Evolutionary conservation across 2,113 vertebrate species (phyloP).

Genomic region (Eonycteris spelaea): DNA sequence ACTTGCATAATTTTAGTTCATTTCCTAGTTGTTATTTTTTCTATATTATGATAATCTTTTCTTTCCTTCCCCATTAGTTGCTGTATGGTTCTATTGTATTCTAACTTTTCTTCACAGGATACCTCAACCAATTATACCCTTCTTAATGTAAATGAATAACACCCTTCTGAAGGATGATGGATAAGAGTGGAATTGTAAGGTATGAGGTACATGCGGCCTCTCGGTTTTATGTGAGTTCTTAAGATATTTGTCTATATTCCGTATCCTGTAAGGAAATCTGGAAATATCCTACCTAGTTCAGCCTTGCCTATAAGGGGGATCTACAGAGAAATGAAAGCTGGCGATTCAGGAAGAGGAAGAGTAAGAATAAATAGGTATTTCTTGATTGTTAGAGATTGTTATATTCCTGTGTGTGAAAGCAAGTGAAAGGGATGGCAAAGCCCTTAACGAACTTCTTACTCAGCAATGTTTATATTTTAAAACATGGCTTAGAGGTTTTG

Average conservation of each 20-base stretch:
- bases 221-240: background rate
- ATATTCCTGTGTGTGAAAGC: background rate
- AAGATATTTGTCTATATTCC: background rate
- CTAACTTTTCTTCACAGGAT: slow-evolving; percentile 13
- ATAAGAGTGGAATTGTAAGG: background rate
- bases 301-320: background rate
- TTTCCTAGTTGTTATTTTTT: background rate
- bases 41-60: background rate
- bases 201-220: background rate
- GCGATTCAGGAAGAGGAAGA: background rate
- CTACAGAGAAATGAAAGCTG: background rate
- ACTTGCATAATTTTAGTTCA: background rate
- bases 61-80: background rate
- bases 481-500: background rate
- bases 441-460: background rate
- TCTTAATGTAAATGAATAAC: background rate
- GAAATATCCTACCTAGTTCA: background rate
- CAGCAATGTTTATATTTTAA: background rate
- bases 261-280: background rate
- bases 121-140: background rate
- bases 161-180: background rate
- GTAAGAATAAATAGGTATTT: background rate
- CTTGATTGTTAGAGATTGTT: background rate
- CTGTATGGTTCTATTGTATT: background rate
- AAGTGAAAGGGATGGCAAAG: background rate